Base-by-base conservation (phyloP, 2,113 vertebrate genomes). In the Ancistrus triradiatus region DNA sequence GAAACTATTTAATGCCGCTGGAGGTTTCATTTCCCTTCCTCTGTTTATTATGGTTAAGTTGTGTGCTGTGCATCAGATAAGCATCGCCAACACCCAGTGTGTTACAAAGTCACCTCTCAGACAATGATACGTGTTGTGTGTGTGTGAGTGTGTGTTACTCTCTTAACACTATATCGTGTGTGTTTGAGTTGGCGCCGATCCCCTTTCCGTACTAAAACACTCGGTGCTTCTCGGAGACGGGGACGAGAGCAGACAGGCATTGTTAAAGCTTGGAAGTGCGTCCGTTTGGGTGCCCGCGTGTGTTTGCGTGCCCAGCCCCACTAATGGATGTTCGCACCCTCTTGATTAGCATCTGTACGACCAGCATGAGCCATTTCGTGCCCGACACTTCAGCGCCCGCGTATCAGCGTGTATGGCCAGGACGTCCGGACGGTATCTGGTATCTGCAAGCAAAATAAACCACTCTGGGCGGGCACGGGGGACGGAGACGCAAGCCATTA, bases 101-200 rank as follows among this genome's bases (percentile, higher is more conserved):
- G 51, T 46, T 47, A 8, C 40, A 49, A 48, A 27, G 50, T 40
- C 65, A 73, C 65, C 53, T 59, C 53, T 55, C 21, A 79, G 70
- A 82, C 79, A 78, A 71, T 74, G 68, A 79, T 77, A 67, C 69
- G 31, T 56, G 47, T 62, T 5, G 17, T 40, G 57, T 57, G 42
- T 55, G 59, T 33, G 62, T 17, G 37, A 83, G 90, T 90, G 87
- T 87, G n/a, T n/a, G n/a, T n/a, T n/a, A n/a, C 86, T 85, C 74
- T 90, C 82, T 83, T 87, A 85, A 91, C 90, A 91, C 87, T 83
- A 83, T 86, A 86, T 60, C 73, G 78, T 86, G 86, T 91, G 88
- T 93, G 87, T 95, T 97, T 94, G 87, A 82, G 88, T 95, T 98
- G 94, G 94, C 91, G 82, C 67, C 38, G 82, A 80, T 90, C 86